Conservation (phyloP, 2,888 invertebrate species). For the Troilus luridus region DNA sequence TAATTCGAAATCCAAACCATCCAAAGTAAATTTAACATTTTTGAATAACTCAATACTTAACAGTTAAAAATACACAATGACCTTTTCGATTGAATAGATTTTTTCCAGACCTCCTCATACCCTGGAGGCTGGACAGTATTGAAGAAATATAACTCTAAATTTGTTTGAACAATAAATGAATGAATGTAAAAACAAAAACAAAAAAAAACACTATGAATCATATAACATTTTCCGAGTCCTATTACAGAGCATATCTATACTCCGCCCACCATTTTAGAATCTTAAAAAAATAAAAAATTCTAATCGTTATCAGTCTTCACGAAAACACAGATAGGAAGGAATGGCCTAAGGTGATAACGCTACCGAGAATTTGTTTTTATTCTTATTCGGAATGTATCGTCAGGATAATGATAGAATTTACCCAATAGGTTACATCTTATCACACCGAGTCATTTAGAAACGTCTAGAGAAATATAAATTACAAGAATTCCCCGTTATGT, state of each 20-base stretch:
- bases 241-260: not conserved
- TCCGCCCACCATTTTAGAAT: not conserved
- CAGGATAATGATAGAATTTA: not conserved
- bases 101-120: too few relatives aligned
- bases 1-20: too few relatives aligned
- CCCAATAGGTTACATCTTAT: conserved; percentile 17
- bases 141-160: not conserved
- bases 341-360: not conserved
- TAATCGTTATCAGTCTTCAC: not conserved
- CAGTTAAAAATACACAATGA: too few relatives aligned
- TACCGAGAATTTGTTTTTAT: conserved; percentile 31
- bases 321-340: conserved; percentile 1
- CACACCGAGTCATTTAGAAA: not conserved
- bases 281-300: not conserved
- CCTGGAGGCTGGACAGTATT: too few relatives aligned
- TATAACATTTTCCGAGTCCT: rapidly evolving
- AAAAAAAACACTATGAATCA: not conserved
- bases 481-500: not conserved
- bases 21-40: too few relatives aligned
- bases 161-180: not conserved
- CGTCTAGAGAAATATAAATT: not conserved
- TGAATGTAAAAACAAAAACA: not conserved
- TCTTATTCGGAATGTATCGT: not conserved
- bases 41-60: too few relatives aligned
- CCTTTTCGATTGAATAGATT: too few relatives aligned